phyloP scores from a whole-genome alignment of 2,797 vertebrate species.

The Fringilla coelebs region DNA sequence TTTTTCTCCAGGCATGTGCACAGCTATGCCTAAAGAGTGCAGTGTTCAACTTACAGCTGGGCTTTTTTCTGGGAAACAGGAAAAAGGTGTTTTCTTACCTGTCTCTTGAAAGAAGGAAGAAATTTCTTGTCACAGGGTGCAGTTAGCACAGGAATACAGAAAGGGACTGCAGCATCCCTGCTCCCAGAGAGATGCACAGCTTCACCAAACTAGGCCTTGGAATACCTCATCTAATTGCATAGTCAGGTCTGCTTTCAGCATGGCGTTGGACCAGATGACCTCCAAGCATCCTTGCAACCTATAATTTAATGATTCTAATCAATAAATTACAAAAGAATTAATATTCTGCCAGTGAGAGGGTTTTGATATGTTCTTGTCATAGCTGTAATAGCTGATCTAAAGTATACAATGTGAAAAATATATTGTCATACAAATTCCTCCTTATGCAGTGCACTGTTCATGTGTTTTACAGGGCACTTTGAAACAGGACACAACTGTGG shows the following conservation, averaged over 20 bases:
- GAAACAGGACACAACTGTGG: neutral
- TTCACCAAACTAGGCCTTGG: neutral
- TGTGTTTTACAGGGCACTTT: neutral
- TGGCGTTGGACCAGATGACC: neutral
- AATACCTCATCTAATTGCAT: neutral
- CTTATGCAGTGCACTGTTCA: neutral
- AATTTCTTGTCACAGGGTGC: accelerated
- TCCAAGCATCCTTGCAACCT: neutral
- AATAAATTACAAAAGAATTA: neutral
- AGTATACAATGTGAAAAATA: slow-evolving; percentile 15
- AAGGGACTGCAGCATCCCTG: neutral
- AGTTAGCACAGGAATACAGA: accelerated
- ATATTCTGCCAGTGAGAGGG: neutral
- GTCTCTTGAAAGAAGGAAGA: neutral
- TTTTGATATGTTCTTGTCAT: neutral
- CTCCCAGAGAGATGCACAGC: neutral
- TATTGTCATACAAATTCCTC: neutral
- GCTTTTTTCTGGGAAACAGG: neutral
- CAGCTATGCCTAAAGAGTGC: neutral
- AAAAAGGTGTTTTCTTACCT: neutral
- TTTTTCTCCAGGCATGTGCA: neutral
- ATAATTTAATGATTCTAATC: neutral
- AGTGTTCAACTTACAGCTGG: neutral
- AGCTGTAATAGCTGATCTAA: neutral
- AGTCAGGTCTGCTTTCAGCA: neutral